Conservation (phyloP, 2,888 invertebrate genomes). For the Apocheima hispidaria region DNA sequence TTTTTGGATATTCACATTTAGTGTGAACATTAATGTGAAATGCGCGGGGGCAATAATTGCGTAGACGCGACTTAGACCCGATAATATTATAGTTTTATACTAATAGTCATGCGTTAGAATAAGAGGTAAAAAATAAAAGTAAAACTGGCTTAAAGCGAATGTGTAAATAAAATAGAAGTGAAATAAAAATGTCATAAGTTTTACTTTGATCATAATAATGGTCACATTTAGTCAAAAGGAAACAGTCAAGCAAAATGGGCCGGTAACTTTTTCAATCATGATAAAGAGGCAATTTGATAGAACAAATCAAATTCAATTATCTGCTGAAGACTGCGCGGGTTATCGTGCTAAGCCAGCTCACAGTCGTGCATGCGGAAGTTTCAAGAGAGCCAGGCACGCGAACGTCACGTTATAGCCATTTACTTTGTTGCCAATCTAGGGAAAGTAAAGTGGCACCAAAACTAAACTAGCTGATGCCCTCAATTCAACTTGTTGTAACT, state of each 20-base stretch:
- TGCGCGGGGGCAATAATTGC: no score
- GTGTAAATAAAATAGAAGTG: no score
- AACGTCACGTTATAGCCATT: slow-evolving; percentile 47
- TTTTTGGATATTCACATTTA: no score
- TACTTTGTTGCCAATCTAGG: slow-evolving; percentile 35
- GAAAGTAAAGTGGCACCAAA: slow-evolving; percentile 25
- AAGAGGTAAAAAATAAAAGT: no score
- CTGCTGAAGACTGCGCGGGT: slow-evolving; percentile 28
- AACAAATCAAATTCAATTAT: slow-evolving; percentile 49
- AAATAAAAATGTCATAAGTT: no score
- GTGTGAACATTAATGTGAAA: no score
- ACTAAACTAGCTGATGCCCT: slow-evolving; percentile 20
- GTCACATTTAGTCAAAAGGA: background rate
- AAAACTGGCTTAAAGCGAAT: no score
- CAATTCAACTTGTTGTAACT: slow-evolving; percentile 20
- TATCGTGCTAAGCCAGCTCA: slow-evolving; percentile 36
- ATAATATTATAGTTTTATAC: no score
- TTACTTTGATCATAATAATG: background rate
- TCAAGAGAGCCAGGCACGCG: slow-evolving; percentile 53
- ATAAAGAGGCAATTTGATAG: slow-evolving; percentile 34
- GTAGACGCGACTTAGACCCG: no score
- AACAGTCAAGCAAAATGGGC: slow-evolving; percentile 8
- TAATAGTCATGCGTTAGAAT: no score
- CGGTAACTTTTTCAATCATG: slow-evolving; percentile 30
- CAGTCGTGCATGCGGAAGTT: slow-evolving; percentile 49